These are phyloP conservation scores for Dastarcus helophoroides DNA, from an alignment of 2,888 invertebrate genomes.

Conservation along the genomic window DNA sequence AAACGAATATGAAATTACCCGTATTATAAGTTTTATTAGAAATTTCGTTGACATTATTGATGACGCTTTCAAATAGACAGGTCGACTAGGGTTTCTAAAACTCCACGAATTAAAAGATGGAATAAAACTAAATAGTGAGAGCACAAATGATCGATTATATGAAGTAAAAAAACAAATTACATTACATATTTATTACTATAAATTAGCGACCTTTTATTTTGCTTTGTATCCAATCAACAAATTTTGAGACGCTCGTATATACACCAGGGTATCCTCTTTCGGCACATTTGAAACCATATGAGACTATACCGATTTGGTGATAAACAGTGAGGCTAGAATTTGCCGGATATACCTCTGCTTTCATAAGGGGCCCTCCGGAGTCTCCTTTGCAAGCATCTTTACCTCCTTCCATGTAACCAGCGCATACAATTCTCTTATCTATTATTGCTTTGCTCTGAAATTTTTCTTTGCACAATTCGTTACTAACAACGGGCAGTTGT, in stretches of 20 bases:
- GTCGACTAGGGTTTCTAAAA: too few species aligned
- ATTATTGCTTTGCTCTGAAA: conserved; percentile 48
- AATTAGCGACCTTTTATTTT: too few species aligned
- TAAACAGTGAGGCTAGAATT: conserved; percentile 39
- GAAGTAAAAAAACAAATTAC: too few species aligned
- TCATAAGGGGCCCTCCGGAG: conserved; percentile 73
- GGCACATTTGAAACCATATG: conserved; percentile 55
- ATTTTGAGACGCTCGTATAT: conserved; percentile 49
- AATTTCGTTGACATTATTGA: too few species aligned
- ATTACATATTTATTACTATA: too few species aligned
- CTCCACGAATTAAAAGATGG: too few species aligned
- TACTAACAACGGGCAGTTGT: conserved; percentile 57
- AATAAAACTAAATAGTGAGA: too few species aligned
- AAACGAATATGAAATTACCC: too few species aligned
- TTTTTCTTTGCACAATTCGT: conserved; percentile 47
- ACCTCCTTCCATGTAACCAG: conserved; percentile 51
- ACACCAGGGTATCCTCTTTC: conserved; percentile 51
- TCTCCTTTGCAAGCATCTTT: conserved; percentile 71
- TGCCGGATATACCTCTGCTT: conserved; percentile 14
- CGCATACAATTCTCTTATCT: conserved; percentile 55
- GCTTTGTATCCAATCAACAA: conserved; percentile 49
- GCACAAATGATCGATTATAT: too few species aligned
- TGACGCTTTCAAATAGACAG: too few species aligned
- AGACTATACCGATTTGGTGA: conserved; percentile 58
- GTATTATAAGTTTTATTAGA: too few species aligned